A percentile compares a stretch with the other conserved stretches of the same genome.
These are phyloP conservation scores for Chamaetylas fuelleborni DNA, from an alignment of 2,113 vertebrate species.

Conservation along the genomic window DNA sequence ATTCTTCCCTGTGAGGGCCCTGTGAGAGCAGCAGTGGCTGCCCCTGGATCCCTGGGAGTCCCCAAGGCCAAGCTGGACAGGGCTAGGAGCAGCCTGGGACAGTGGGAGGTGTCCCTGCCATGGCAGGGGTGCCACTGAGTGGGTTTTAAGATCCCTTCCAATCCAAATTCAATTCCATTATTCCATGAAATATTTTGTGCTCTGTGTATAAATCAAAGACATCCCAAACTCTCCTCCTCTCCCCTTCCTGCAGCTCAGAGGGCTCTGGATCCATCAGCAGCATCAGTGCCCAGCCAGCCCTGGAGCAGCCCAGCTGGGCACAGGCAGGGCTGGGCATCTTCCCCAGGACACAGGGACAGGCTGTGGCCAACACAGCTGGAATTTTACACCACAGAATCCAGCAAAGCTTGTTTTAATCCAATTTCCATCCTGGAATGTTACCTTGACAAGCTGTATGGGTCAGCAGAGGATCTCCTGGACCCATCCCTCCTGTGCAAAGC, in stretches of 20 bases:
- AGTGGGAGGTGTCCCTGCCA: too few species aligned
- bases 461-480: not conserved
- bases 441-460: not conserved
- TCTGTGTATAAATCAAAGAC: not conserved
- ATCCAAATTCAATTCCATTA: not conserved
- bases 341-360: not conserved
- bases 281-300: not conserved
- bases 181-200: not conserved
- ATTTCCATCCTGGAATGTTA: not conserved
- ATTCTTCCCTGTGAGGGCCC: not conserved
- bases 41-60: not conserved
- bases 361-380: not conserved
- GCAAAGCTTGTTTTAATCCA: not conserved
- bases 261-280: not conserved
- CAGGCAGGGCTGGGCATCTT: not conserved
- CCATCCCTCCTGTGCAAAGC: not conserved
- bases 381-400: not conserved
- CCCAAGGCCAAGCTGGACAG: rapidly evolving
- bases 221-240: not conserved
- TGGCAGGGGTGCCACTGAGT: rapidly evolving
- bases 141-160: not conserved
- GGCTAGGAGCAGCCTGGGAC: not conserved
- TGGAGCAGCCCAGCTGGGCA: not conserved
- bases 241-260: not conserved
- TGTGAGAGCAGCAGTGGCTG: not conserved